Percentiles rank a stretch among this genome's conserved stretches.
These are phyloP conservation scores for Sterrhoptilus dennistouni DNA, from an alignment of 2,113 vertebrate genomes.

Conservation along the genomic window DNA sequence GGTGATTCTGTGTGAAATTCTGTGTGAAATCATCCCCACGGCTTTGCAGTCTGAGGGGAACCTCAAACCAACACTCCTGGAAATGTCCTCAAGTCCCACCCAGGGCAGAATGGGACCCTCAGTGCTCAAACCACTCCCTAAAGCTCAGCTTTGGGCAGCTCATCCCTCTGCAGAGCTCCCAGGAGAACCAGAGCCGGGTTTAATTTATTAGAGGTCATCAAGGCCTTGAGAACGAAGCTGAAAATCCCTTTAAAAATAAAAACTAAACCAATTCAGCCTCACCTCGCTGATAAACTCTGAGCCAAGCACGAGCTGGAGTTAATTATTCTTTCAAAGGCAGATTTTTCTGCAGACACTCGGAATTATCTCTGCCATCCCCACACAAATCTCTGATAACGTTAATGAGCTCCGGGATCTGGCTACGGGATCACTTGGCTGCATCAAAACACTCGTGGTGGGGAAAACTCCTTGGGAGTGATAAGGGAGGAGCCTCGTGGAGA, in stretches of 20 bases:
- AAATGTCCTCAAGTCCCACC: background rate
- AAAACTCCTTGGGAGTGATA: background rate
- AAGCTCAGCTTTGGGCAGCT: background rate
- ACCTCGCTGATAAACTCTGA: background rate
- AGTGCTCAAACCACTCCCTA: background rate
- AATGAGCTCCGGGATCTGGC: background rate
- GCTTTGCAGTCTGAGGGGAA: background rate
- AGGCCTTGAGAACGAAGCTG: background rate
- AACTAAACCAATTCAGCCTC: background rate
- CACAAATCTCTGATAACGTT: background rate
- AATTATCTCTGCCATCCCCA: background rate
- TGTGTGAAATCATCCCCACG: background rate
- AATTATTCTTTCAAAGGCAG: background rate
- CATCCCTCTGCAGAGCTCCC: background rate
- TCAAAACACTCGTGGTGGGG: background rate
- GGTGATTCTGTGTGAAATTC: background rate
- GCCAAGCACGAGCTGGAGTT: background rate
- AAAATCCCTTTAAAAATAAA: background rate
- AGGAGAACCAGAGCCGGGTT: rapidly evolving
- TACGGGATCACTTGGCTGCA: background rate
- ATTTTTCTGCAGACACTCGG: background rate
- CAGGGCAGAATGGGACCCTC: background rate
- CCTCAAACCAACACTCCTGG: background rate
- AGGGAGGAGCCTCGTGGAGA: background rate
- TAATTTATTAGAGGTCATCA: background rate